These are phyloP conservation scores for Tachycineta bicolor DNA, from an alignment of 2,113 vertebrate genomes.

Conservation along the genomic window DNA sequence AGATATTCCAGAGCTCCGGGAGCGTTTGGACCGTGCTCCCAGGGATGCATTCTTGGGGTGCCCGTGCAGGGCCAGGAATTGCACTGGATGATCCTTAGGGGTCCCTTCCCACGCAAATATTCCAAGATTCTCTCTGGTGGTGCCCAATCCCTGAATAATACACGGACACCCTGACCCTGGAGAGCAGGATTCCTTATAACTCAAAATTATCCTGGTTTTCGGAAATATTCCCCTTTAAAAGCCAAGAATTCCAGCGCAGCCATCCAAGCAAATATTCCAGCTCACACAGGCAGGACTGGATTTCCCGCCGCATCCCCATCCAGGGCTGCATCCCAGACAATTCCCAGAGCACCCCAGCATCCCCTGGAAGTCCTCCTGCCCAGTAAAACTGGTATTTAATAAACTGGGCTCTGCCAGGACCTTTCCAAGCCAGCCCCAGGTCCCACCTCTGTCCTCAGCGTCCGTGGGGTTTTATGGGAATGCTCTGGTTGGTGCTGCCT, in stretches of 20 bases:
- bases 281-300: not conserved
- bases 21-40: fast-evolving
- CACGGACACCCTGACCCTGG: not conserved
- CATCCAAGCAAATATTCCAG: not conserved
- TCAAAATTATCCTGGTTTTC: fast-evolving
- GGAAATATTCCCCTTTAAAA: not conserved
- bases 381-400: not conserved
- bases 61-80: not conserved
- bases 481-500: not conserved
- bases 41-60: not conserved
- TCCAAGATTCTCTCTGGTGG: not conserved
- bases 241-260: not conserved
- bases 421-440: not conserved
- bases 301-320: not conserved
- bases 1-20: not conserved
- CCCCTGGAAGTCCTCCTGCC: not conserved
- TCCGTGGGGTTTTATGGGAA: fast-evolving
- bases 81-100: not conserved
- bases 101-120: not conserved
- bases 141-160: not conserved
- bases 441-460: not conserved
- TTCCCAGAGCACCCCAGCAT: not conserved
- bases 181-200: not conserved
- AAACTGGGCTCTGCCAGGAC: not conserved
- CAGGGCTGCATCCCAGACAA: not conserved